These are phyloP conservation scores for Hyles lineata DNA, from an alignment of 2,888 invertebrate species.

Conservation along the genomic window DNA sequence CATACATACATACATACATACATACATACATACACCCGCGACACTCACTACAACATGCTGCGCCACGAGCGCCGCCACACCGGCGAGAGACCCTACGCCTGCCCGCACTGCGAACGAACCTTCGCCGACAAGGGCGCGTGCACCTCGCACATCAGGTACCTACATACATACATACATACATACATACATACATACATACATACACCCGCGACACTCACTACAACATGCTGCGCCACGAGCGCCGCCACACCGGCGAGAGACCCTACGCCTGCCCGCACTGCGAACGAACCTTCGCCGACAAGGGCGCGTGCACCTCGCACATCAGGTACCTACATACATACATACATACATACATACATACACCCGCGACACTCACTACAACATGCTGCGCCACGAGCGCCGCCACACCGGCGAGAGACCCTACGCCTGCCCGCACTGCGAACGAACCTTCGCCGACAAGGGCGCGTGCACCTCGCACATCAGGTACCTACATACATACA, in stretches of 20 bases:
- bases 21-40: not conserved
- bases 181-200: conserved; percentile 37
- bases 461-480: conserved; percentile 84
- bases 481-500: conserved; percentile 53
- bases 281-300: conserved; percentile 82
- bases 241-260: conserved; percentile 84
- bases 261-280: conserved; percentile 84
- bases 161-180: not conserved
- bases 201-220: too few relatives aligned
- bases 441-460: conserved; percentile 83
- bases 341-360: too few relatives aligned
- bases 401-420: conserved; percentile 85
- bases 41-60: conserved; percentile 84
- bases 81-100: conserved; percentile 84
- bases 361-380: too few relatives aligned
- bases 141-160: conserved; percentile 76
- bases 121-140: conserved; percentile 86
- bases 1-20: conserved; percentile 35
- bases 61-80: conserved; percentile 85
- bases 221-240: conserved; percentile 84
- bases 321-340: conserved; percentile 56
- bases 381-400: conserved; percentile 84
- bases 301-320: conserved; percentile 84
- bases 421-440: conserved; percentile 82
- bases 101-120: conserved; percentile 79